Conservation (phyloP, 2,797 vertebrate genomes). For the Miichthys miiuy region DNA sequence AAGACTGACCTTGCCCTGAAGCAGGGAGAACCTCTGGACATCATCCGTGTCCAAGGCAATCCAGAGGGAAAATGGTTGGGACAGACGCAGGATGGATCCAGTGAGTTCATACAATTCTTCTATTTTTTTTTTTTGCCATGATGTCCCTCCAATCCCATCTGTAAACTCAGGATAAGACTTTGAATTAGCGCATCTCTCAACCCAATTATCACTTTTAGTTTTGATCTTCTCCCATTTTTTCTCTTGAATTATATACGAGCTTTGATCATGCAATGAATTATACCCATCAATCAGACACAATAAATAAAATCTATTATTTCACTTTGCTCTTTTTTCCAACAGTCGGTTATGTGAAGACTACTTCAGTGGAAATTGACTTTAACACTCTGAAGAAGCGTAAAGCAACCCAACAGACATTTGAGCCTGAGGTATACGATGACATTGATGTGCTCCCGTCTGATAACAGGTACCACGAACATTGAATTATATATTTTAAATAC, state of each 20-base stretch:
- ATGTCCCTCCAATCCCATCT: background rate
- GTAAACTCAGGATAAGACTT: constrained; percentile 1
- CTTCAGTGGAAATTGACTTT: constrained; percentile 91
- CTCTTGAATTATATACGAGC: background rate
- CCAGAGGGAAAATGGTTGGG: constrained; percentile 95
- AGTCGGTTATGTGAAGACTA: constrained; percentile 96
- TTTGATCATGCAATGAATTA: background rate
- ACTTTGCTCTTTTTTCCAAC: constrained; percentile 33
- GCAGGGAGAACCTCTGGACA: constrained; percentile 90
- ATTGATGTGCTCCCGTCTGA: constrained; percentile 81
- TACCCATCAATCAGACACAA: background rate
- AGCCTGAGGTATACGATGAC: constrained; percentile 94
- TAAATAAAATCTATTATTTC: background rate
- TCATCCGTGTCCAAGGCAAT: constrained; percentile 91
- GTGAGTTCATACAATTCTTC: constrained; percentile 73
- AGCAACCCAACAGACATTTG: constrained; percentile 52
- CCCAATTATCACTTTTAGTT: background rate
- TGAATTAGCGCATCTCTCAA: background rate
- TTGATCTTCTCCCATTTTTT: background rate
- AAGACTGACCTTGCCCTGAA: constrained; percentile 90
- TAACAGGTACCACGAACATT: constrained; percentile 60
- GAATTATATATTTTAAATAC: too few relatives aligned
- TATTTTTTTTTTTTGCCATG: background rate
- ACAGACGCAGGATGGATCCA: constrained; percentile 85
- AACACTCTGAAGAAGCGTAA: constrained; percentile 85